A percentile compares a stretch with the other conserved stretches of the same genome.
These are phyloP conservation scores for Barnardius zonarius DNA, from an alignment of 2,113 vertebrate genomes.

Conservation along the genomic window DNA sequence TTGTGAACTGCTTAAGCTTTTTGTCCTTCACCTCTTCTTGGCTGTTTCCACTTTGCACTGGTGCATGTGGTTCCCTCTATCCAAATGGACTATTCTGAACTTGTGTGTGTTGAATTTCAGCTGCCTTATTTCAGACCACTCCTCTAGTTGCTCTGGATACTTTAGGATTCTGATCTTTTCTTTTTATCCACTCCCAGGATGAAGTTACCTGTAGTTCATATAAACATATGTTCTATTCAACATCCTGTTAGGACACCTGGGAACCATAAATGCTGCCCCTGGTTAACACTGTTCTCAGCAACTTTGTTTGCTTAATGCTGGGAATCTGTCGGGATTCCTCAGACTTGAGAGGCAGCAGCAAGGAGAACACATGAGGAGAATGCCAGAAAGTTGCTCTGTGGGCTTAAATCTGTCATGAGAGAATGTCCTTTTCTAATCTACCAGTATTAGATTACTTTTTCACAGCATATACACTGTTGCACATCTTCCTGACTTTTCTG, in stretches of 20 bases:
- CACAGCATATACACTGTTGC: not conserved
- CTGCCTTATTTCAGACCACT: not conserved
- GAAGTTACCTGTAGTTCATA: not conserved
- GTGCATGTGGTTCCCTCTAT: not conserved
- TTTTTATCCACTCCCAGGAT: not conserved
- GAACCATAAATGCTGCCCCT: not conserved
- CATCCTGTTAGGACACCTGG: not conserved
- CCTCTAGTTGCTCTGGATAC: not conserved
- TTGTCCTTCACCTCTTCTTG: not conserved
- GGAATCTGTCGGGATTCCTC: not conserved
- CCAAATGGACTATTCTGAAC: not conserved
- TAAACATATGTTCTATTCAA: not conserved
- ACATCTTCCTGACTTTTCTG: not conserved
- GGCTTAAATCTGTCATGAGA: not conserved
- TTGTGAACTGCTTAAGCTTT: not conserved
- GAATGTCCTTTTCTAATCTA: not conserved
- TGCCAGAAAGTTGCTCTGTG: not conserved
- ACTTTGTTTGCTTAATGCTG: not conserved
- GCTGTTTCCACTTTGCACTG: not conserved
- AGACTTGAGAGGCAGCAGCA: not conserved
- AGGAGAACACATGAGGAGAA: not conserved
- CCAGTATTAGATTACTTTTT: not conserved
- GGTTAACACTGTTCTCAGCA: not conserved
- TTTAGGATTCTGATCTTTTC: not conserved
- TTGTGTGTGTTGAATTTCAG: not conserved